Evolutionary conservation across 1,140 invertebrate species (phyloP), one percentile per base, ranked within the genome.

Genomic region (Alviniconcha marisindica): DNA sequence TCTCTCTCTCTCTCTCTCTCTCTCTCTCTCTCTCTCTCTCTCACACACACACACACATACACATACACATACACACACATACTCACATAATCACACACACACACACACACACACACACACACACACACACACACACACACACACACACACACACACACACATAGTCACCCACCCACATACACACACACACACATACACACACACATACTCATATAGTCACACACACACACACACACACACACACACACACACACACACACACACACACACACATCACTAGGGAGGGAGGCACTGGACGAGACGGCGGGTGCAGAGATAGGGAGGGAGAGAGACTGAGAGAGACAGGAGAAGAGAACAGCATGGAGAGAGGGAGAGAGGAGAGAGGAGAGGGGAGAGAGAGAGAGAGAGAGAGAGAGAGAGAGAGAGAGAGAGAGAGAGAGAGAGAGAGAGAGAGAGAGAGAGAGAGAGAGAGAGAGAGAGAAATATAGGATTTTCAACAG

Each of bases 331-430:
- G 77, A 79, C 28, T 33, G 31, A 78, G 44, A 79, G 36, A 69
- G 40, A 69, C 31, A 81, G 28, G 48, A 7, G 42, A 28, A 42
- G 3, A 66, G 54, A 66, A 12, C 42, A n/a, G 44, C 0, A 81
- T 31, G 44, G 21, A 81, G 28, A 81, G 40, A 81, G 42, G 44
- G 40, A 21, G 63, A 48, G 66, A 81, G n/a, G 15, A 15, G 73
- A 14, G 28, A 31, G 15, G 40, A 48, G 24, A 48, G 14, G 38
- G 24, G 38, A 69, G 38, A 31, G 38, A 60, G 31, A 44, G 14
- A 42, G 38, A 66, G 56, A 69, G 54, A 66, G 54, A 80, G 78
- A 66, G 78, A 40, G 56, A 66, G 15, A 66, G 77, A 80, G 54
- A 80, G 7, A 44, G 77, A 63, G 5, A 73, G 36, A 40, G 5